These are phyloP conservation scores for Empidonax traillii DNA, from an alignment of 2,113 vertebrate genomes.

Conservation along the genomic window DNA sequence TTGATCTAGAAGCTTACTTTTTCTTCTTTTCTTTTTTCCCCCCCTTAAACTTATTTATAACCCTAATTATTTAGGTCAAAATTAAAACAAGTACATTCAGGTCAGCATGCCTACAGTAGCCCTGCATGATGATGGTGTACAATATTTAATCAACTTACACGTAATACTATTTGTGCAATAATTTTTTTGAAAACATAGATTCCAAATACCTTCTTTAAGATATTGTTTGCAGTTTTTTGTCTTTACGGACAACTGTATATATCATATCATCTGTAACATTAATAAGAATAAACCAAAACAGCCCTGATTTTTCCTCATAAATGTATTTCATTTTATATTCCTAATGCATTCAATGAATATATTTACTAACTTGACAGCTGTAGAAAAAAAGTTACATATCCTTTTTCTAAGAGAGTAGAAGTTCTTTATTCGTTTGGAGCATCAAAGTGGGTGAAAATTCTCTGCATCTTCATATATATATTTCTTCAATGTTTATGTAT, in stretches of 20 bases:
- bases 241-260: not conserved
- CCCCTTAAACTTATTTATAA: not conserved
- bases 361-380: not conserved
- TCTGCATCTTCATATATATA: not conserved
- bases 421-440: not conserved
- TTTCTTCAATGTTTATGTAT: not conserved
- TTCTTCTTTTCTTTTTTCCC: not conserved
- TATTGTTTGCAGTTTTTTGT: not conserved
- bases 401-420: not conserved
- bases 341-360: not conserved
- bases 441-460: not conserved
- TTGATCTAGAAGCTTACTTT: not conserved
- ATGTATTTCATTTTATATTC: not conserved
- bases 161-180: not conserved
- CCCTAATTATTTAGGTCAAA: not conserved
- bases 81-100: not conserved
- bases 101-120: not conserved
- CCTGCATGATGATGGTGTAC: not conserved
- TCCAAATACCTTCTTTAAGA: not conserved
- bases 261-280: not conserved
- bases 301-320: not conserved
- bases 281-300: not conserved
- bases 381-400: not conserved
- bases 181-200: not conserved
- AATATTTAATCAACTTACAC: not conserved